Evolutionary conservation across 2,888 invertebrate species (phyloP), one percentile per base, ranked within the genome.

Genomic region (Chydorus sphaericus): DNA sequence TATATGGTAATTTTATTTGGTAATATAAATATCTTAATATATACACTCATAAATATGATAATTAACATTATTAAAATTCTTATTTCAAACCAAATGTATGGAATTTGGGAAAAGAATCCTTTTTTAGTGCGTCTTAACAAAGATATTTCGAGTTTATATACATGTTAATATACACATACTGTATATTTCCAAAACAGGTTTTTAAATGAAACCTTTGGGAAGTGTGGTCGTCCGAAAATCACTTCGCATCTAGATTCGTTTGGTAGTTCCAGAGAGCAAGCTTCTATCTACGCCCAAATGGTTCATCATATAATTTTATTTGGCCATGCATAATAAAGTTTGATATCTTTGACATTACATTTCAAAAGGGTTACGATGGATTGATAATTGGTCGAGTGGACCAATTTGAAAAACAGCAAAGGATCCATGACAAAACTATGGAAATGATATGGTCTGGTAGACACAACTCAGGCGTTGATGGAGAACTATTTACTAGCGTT

Each of bases 221-320:
- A 77, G 1, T 88, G 87, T 63, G 87, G 79, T 0, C 75, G 80
- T 31, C 87, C 89, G 0, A 77, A 76, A 55, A 76, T 84, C 0
- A 86, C 81, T 0, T 88, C 88, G 88, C 87, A 90, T 70, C 86
- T 89, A 18, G 89, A 90, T 71, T 83, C 87, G 0, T 90, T 89
- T 65, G 89, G 89, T 0, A 89, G 90, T 66, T 77, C 79, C 28
- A 69, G 75, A 59, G 84, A 85, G 65, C 80, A 81, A 62, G 80
- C 82, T 0, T 81, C 81, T 5, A 59, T 75, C 8, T 73, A 62
- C 51, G 61, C 67, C 29, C 63, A 74, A 71, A 73, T 76, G 71
- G n/a, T n/a, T n/a, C n/a, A n/a, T n/a, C n/a, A n/a, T n/a, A n/a
- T n/a, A n/a, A n/a, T n/a, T n/a, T n/a, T n/a, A n/a, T n/a, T n/a